Evolutionary conservation across 2,888 invertebrate genomes (phyloP).

Genomic region (Andrena camellia): DNA sequence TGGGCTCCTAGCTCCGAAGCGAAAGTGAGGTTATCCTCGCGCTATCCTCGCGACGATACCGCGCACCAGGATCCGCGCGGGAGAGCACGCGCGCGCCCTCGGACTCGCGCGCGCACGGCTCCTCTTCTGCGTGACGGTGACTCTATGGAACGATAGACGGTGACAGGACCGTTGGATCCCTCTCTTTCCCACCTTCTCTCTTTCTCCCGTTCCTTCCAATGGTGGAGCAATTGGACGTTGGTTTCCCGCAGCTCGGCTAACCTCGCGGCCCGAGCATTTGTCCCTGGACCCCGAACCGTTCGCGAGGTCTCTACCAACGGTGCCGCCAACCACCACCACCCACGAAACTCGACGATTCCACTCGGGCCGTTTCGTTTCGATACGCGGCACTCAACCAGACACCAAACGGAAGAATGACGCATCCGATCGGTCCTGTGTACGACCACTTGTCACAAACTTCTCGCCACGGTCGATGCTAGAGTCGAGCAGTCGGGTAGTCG

Average conservation of each 20-base stretch:
- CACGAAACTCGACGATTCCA: slow-evolving; percentile 65
- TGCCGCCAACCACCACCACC: slow-evolving; percentile 1
- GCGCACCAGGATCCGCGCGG: slow-evolving; percentile 58
- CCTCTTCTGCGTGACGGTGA: slow-evolving; percentile 55
- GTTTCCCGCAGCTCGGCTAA: too few species aligned
- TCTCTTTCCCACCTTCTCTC: not conserved
- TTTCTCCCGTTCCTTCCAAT: not conserved
- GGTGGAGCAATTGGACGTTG: not conserved
- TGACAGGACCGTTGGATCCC: slow-evolving; percentile 26
- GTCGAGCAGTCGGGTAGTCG: too few species aligned
- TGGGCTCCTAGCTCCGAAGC: not conserved
- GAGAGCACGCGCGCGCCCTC: slow-evolving; percentile 51
- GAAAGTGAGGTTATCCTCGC: slow-evolving; percentile 64
- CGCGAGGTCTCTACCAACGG: not conserved
- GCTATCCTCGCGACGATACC: slow-evolving; percentile 53
- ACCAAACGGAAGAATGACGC: slow-evolving; percentile 50
- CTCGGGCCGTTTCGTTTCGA: slow-evolving; percentile 45
- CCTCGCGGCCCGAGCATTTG: not conserved
- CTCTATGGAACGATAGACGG: slow-evolving; percentile 40
- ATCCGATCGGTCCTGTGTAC: slow-evolving; percentile 8
- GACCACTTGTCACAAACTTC: not conserved
- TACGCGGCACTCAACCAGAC: slow-evolving; percentile 30
- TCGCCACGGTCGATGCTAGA: too few species aligned
- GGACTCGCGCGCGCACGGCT: slow-evolving; percentile 57
- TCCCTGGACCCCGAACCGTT: not conserved